Evolutionary conservation across 2,888 invertebrate genomes (phyloP), one percentile per base, ranked within the genome.

Genomic region (Limnephilus auricula): DNA sequence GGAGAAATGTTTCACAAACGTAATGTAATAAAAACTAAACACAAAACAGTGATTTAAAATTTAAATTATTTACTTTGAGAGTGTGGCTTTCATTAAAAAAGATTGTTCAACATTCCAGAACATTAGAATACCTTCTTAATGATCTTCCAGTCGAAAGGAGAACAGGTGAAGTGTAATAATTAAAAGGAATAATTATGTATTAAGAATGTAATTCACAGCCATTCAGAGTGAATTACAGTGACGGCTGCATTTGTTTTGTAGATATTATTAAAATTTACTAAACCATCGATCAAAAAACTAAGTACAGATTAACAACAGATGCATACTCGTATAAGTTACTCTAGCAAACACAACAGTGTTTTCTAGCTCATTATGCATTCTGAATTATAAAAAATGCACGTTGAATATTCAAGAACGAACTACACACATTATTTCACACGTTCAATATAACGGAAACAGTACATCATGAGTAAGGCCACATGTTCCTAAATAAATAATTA

Each of bases 321-420:
- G 65, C n/a, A n/a, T 65, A 65, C 13, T n/a, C n/a, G n/a, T n/a
- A 45, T 18, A 18, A 25, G 18, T 2, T 40, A 18, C 65, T 50
- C 2, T 18, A 18, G 65, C 65, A 25, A 65, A 18, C 65, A n/a
- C 65, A n/a, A n/a, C 65, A 65, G 9, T 9, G 1, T 65, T 65
- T 50, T 31, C 32, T 80, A 32, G 15, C 80, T 31, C 31, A 80
- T 80, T 80, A 80, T 80, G 31, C 80, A 80, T 80, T 80, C 80
- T 30, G 25, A 79, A 80, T 65, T 65, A 25, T 65, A 65, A 65
- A 80, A 32, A 80, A 80, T 31, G 80, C 32, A 32, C 15, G 13
- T 80, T 80, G 80, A 80, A 80, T 31, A 31, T 80, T 80, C 32
- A 32, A 80, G 80, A 80, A 31, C 80, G 1, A 80, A 65, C 80